Percentiles rank a stretch among this genome's conserved stretches.
phyloP scores from a whole-genome alignment of 2,888 invertebrate genomes.

The Lomographa bimaculata region DNA sequence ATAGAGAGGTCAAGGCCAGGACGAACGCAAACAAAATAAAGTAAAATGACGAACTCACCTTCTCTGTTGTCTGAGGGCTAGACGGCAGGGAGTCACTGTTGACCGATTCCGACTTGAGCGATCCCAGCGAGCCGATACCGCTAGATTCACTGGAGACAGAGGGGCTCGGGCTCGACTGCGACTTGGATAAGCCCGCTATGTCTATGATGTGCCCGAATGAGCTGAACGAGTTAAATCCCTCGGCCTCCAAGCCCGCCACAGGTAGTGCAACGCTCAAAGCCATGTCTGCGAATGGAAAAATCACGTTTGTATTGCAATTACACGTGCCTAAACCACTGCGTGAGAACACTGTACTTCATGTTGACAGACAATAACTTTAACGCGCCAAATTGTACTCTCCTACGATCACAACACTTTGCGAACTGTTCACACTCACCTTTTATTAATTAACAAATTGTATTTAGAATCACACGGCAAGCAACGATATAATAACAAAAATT shows the following conservation, averaged over 20 bases:
- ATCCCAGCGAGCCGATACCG: conserved; percentile 84
- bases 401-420: conserved; percentile 47
- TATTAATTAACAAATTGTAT: conserved; percentile 40
- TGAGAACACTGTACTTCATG: conserved; percentile 63
- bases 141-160: conserved; percentile 85
- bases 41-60: conserved; percentile 61
- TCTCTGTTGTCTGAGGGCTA: conserved; percentile 81
- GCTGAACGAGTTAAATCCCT: conserved; percentile 77
- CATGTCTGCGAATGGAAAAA: conserved; percentile 80
- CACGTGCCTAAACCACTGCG: conserved; percentile 75
- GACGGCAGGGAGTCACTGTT: conserved; percentile 76
- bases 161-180: conserved; percentile 80
- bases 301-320: conserved; percentile 62
- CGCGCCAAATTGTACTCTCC: conserved; percentile 70
- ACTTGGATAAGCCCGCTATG: conserved; percentile 76
- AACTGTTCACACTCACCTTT: conserved; percentile 46
- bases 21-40: conserved; percentile 76
- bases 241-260: conserved; percentile 80
- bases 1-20: conserved; percentile 83
- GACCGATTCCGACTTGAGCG: conserved; percentile 79
- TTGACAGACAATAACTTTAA: conserved; percentile 72
- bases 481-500: conserved; percentile 70
- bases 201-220: conserved; percentile 77
- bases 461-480: conserved; percentile 45
- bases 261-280: conserved; percentile 85